A percentile compares a stretch with the other conserved stretches of the same genome.
These are phyloP conservation scores for Cirrhinus mrigala DNA, from an alignment of 2,797 vertebrate genomes.

Conservation along the genomic window DNA sequence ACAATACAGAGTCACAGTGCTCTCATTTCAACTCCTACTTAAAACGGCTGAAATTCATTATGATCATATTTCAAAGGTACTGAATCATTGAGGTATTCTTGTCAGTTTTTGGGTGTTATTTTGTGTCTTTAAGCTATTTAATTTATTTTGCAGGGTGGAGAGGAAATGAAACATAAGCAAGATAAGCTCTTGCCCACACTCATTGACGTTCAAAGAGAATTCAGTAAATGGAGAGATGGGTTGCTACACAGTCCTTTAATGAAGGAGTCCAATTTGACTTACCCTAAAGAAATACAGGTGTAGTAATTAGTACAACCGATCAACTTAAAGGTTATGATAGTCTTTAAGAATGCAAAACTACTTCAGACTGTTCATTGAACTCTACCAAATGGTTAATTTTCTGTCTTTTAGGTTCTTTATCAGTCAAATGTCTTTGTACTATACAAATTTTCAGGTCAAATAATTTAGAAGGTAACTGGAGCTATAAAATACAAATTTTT, in stretches of 20 bases:
- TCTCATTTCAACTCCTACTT: constrained; percentile 69
- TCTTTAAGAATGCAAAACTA: neutral
- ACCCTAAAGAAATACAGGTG: constrained; percentile 74
- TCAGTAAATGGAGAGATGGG: constrained; percentile 63
- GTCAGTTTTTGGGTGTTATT: neutral
- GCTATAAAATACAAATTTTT: neutral
- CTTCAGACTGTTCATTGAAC: neutral
- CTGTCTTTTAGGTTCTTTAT: neutral
- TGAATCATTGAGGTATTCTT: neutral
- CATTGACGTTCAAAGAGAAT: neutral
- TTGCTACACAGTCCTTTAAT: constrained; percentile 57
- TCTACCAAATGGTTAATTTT: neutral
- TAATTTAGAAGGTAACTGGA: neutral
- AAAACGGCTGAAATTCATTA: constrained; percentile 67
- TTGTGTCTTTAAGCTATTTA: neutral
- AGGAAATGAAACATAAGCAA: constrained; percentile 37
- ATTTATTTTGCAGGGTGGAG: constrained; percentile 33
- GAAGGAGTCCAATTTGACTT: constrained; percentile 16
- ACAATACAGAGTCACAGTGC: constrained; percentile 57
- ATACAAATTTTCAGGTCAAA: neutral
- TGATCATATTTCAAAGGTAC: constrained; percentile 60
- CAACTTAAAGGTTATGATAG: neutral
- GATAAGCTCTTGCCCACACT: constrained; percentile 29
- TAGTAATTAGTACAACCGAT: neutral
- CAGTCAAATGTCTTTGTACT: neutral